Conservation (phyloP, 1,140 invertebrate species). For the Himalopsyche phryganea region DNA sequence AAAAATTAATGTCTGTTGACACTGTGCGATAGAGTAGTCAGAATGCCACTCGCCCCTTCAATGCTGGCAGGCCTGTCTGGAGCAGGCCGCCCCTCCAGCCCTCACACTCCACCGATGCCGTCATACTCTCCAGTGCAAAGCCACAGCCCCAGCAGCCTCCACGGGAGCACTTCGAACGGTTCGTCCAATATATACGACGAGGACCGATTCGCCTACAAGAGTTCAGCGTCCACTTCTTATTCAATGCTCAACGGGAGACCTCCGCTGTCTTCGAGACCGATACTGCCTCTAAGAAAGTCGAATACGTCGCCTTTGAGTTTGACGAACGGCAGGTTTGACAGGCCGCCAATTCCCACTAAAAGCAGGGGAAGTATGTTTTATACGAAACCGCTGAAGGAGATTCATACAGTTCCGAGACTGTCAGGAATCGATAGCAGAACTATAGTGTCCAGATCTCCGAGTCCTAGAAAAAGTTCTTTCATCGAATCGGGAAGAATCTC, state of each 20-base stretch:
- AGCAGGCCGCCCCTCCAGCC: neutral
- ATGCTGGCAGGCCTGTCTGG: slow-evolving; percentile 15
- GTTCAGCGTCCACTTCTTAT: neutral
- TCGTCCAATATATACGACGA: neutral
- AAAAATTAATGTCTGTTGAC: neutral
- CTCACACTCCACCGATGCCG: slow-evolving; percentile 3
- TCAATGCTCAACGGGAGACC: slow-evolving; percentile 1
- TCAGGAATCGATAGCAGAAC: slow-evolving; percentile 21
- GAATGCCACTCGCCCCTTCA: slow-evolving; percentile 30
- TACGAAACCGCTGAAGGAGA: slow-evolving; percentile 48
- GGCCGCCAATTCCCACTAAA: slow-evolving; percentile 34
- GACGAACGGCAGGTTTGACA: slow-evolving; percentile 36
- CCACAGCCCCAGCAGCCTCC: slow-evolving; percentile 2
- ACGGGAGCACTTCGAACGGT: neutral
- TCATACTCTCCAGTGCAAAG: neutral
- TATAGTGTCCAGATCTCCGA: slow-evolving; percentile 43
- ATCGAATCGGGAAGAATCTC: slow-evolving; percentile 51
- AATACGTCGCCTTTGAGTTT: slow-evolving; percentile 49
- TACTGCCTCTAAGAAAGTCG: slow-evolving; percentile 48
- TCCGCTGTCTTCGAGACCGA: slow-evolving; percentile 38
- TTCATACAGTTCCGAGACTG: slow-evolving; percentile 42
- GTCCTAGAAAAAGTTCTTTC: slow-evolving; percentile 43
- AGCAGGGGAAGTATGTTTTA: slow-evolving; percentile 33
- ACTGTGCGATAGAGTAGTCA: slow-evolving; percentile 9
- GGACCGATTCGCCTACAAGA: slow-evolving; percentile 9